Percentiles rank a stretch among this genome's conserved stretches.
These are phyloP conservation scores for Apoderus coryli DNA, from an alignment of 2,888 invertebrate genomes.

Conservation along the genomic window DNA sequence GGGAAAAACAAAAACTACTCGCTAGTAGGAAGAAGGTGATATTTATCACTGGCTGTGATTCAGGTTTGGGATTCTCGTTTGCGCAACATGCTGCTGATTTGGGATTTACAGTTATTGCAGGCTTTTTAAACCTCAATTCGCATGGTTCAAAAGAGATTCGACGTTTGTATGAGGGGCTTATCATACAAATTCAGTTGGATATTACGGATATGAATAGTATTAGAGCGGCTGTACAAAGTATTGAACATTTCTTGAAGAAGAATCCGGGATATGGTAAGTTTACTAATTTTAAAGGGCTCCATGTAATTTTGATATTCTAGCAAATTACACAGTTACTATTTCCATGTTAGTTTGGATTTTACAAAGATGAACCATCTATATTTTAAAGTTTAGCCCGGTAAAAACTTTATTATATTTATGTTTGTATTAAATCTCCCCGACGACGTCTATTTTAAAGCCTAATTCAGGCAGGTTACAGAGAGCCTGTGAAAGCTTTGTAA, in stretches of 20 bases:
- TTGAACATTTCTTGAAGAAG: slow-evolving; percentile 34
- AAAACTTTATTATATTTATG: too few relatives aligned
- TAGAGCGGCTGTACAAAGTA: slow-evolving; percentile 33
- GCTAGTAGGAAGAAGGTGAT: slow-evolving; percentile 34
- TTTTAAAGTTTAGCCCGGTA: too few relatives aligned
- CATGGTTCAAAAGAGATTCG: slow-evolving; percentile 44
- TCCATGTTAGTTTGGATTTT: too few relatives aligned
- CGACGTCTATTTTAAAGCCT: too few relatives aligned
- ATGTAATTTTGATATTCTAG: too few relatives aligned
- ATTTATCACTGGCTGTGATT: slow-evolving; percentile 74
- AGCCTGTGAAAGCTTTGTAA: too few relatives aligned
- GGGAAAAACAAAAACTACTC: slow-evolving; percentile 17
- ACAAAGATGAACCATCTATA: too few relatives aligned
- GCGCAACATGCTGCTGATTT: slow-evolving; percentile 45
- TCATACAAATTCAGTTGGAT: slow-evolving; percentile 34
- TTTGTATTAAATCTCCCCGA: too few relatives aligned
- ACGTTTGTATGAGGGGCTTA: slow-evolving; percentile 26
- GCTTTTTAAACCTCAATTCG: slow-evolving; percentile 46
- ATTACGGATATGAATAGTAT: slow-evolving; percentile 19
- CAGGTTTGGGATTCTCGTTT: slow-evolving; percentile 65
- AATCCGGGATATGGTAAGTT: slow-evolving; percentile 39
- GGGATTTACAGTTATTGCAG: slow-evolving; percentile 64
- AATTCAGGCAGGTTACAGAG: too few relatives aligned
- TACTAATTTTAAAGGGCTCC: too few relatives aligned
- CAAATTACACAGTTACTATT: too few relatives aligned